Percentiles rank a stretch among this genome's conserved stretches.
These are phyloP conservation scores for Lagenorhynchus albirostris DNA, from an alignment of 2,113 vertebrate genomes.

Conservation along the genomic window DNA sequence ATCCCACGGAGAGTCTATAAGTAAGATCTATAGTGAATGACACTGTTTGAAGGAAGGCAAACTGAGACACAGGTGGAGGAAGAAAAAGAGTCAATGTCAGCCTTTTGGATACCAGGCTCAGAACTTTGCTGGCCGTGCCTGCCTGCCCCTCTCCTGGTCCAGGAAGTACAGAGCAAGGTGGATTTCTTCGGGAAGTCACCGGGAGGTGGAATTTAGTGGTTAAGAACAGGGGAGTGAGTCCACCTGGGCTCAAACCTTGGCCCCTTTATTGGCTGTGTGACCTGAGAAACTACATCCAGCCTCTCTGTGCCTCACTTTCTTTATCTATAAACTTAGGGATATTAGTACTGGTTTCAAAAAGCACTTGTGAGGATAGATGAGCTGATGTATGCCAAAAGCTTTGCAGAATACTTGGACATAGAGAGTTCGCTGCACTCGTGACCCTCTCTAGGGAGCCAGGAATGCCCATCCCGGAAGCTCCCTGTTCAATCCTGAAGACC, in stretches of 20 bases:
- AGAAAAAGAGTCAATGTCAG: background rate
- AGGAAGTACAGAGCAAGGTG: background rate
- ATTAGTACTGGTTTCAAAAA: background rate
- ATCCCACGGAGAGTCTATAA: background rate
- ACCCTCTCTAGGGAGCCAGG: background rate
- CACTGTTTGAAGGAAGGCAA: background rate
- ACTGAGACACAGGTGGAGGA: background rate
- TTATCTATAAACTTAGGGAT: background rate
- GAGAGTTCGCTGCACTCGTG: background rate
- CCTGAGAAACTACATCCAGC: background rate
- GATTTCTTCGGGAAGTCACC: background rate
- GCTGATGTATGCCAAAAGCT: background rate
- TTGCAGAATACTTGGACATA: background rate
- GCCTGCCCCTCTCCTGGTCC: background rate
- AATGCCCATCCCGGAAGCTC: background rate
- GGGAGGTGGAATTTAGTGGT: background rate
- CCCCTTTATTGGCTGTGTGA: background rate
- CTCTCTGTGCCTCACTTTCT: background rate
- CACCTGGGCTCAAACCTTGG: background rate
- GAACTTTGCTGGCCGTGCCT: background rate
- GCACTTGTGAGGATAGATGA: accelerated
- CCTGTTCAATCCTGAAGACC: background rate
- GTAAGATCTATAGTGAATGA: background rate
- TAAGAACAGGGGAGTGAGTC: background rate
- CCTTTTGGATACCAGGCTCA: background rate